phyloP scores from a whole-genome alignment of 2,888 invertebrate species.

The Eristalis pertinax region DNA sequence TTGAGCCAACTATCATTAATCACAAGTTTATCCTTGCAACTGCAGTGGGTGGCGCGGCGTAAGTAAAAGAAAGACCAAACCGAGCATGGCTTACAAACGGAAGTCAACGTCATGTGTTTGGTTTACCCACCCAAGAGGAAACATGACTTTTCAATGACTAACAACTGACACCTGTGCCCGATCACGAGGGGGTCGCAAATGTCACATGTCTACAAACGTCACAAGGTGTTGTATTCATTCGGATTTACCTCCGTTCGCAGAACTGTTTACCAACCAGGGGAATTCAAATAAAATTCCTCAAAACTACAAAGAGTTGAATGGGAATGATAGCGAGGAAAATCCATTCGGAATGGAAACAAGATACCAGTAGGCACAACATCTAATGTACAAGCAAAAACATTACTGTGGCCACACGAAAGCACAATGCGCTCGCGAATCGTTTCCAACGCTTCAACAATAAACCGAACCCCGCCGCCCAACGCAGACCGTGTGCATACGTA shows the following conservation, averaged over 20 bases:
- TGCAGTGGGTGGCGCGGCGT: neutral
- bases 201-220: neutral
- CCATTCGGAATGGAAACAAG: neutral
- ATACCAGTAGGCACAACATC: neutral
- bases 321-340: neutral
- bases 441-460: neutral
- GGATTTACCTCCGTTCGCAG: neutral
- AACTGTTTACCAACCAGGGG: neutral
- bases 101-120: neutral
- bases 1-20: neutral
- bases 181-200: neutral
- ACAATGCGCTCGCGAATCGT: neutral
- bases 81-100: neutral
- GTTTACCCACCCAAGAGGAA: no score
- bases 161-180: no score
- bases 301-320: neutral
- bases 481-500: neutral
- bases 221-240: neutral
- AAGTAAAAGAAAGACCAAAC: neutral
- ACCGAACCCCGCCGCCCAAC: neutral
- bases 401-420: neutral
- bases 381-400: neutral
- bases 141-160: no score
- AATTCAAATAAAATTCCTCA: neutral
- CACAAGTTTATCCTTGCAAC: neutral